phyloP scores from a whole-genome alignment of 1,140 invertebrate genomes.

The Trinorchestia longiramus region DNA sequence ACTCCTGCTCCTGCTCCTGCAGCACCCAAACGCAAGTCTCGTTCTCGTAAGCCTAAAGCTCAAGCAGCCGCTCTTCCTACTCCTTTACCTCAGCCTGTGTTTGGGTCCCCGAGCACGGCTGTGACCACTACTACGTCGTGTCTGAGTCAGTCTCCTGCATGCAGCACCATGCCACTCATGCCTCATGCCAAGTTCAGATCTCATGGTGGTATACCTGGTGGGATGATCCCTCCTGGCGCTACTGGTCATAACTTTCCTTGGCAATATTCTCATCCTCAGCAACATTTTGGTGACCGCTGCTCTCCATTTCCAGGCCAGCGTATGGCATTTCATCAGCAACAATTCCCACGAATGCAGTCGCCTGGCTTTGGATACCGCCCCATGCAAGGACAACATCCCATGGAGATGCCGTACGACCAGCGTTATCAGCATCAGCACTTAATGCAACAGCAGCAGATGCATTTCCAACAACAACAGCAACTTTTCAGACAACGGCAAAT shows the following conservation, averaged over 20 bases:
- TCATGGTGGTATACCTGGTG: constrained; percentile 20
- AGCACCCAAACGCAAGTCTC: constrained; percentile 41
- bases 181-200: constrained; percentile 33
- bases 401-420: constrained; percentile 27
- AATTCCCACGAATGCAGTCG: constrained; percentile 13
- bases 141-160: constrained; percentile 13
- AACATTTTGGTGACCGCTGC: constrained; percentile 21
- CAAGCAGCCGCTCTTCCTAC: neutral
- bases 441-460: constrained; percentile 37
- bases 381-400: constrained; percentile 3
- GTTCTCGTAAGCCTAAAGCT: constrained; percentile 22
- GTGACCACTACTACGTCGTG: neutral
- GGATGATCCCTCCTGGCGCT: constrained; percentile 7
- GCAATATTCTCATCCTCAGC: constrained; percentile 27
- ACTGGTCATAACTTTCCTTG: neutral
- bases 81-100: constrained; percentile 23
- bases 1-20: neutral
- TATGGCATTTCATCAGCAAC: constrained; percentile 32
- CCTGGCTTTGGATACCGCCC: constrained; percentile 27
- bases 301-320: constrained; percentile 1
- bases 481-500: constrained; percentile 37
- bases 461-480: constrained; percentile 43
- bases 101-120: neutral
- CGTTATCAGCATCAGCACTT: constrained; percentile 28
- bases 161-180: constrained; percentile 26